Evolutionary conservation across 2,888 invertebrate genomes (phyloP), one percentile per base, ranked within the genome.

Genomic region (Megamerina dolium): DNA sequence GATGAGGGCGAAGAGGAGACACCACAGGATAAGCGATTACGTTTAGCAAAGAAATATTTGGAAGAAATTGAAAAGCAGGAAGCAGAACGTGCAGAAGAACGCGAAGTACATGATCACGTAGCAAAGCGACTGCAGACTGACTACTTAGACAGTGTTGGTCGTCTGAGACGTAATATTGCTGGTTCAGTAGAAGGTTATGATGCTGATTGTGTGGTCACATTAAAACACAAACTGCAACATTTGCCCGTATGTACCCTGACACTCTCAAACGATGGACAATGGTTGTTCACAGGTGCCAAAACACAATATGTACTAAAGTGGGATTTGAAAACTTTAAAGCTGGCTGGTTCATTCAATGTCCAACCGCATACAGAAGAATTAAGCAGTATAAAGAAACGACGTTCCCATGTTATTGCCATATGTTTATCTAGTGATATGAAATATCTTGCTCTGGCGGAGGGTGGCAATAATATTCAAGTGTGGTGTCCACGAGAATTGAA

Each of bases 301-400:
- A 90, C 93, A 68, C 85, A 89, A 35, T 77, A 79, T 36, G 77
- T 96, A 41, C 81, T 93, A 13, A 94, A 94, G 75, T 96, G 92
- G 87, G 78, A 78, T 19, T 62, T 86, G 35, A 72, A 73, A 49
- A 77, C 79, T n/a, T 77, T 76, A 54, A 77, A 76, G 55, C 82
- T 84, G 72, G 59, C 83, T 2, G 78, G 74, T 4, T 65, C 70
- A 43, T 67, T 81, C 19, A 61, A 70, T 55, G 66, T 68, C 1
- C 53, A 62, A 26, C 50, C 55, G 59, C 73, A 74, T 58, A 77
- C 75, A 37, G 61, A 64, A 38, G 66, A 68, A 31, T 54, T 56
- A 0, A 65, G 58, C 13, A 56, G 51, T 32, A 56, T 46, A 5
- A 66, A 64, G 2, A 66, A 62, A 13, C 52, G 70, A 12, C 52